These are phyloP conservation scores for Channa striata DNA, from an alignment of 2,797 vertebrate species.

Conservation along the genomic window DNA sequence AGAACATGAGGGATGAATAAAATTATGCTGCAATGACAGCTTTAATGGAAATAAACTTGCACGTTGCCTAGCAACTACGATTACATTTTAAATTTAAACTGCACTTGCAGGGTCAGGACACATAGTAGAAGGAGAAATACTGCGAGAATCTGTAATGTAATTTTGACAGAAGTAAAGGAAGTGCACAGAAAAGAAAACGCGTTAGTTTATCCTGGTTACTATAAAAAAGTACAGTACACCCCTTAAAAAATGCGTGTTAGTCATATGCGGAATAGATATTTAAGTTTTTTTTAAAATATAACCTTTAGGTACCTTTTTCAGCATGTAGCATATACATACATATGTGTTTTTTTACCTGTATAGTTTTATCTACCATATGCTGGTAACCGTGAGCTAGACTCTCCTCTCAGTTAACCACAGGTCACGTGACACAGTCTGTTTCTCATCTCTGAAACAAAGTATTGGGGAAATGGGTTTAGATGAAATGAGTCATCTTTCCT, in stretches of 20 bases:
- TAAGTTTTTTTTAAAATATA: not conserved
- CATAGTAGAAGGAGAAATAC: constrained; percentile 9
- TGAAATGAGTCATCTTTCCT: constrained; percentile 8
- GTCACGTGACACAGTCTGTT: not conserved
- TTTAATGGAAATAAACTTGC: constrained; percentile 65
- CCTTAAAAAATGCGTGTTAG: not conserved
- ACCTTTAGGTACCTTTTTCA: not conserved
- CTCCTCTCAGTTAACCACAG: not conserved
- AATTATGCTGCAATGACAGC: constrained; percentile 52
- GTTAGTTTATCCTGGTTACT: too few species aligned
- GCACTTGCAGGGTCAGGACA: constrained; percentile 38
- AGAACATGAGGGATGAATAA: constrained; percentile 56
- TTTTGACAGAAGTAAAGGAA: constrained; percentile 2
- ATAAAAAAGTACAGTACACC: too few species aligned
- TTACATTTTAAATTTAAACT: constrained; percentile 46
- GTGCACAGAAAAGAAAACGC: not conserved
- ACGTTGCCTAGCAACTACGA: constrained; percentile 68
- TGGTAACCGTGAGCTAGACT: not conserved
- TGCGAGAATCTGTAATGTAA: not conserved
- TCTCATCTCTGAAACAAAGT: constrained; percentile 7
- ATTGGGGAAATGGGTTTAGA: constrained; percentile 10
- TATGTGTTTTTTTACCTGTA: not conserved
- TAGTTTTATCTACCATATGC: not conserved
- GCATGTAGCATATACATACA: not conserved
- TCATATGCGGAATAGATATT: not conserved